A percentile compares a stretch with the other conserved stretches of the same genome.
Evolutionary conservation across 2,113 vertebrate species (phyloP).

Genomic region (Onychostoma macrolepis): DNA sequence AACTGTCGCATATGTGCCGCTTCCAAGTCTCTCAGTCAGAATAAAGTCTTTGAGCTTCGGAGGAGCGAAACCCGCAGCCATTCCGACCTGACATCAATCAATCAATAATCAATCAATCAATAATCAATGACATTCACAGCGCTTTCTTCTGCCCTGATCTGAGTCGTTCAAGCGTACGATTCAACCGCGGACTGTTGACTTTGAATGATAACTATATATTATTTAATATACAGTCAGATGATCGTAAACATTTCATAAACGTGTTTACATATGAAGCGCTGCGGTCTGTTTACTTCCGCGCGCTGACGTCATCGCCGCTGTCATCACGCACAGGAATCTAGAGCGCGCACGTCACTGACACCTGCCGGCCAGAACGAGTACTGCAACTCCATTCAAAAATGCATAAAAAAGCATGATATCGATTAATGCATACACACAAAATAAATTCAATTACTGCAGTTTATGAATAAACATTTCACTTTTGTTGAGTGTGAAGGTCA

Average conservation of each 20-base stretch:
- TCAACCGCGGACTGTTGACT: not conserved
- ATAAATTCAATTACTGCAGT: too few species aligned
- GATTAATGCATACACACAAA: too few species aligned
- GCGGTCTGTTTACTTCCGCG: constrained; percentile 31
- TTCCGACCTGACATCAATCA: constrained; percentile 11
- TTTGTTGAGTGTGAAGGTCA: too few species aligned
- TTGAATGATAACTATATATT: too few species aligned
- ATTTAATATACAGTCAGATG: not conserved
- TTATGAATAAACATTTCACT: too few species aligned
- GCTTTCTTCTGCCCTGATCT: not conserved
- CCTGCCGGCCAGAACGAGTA: not conserved
- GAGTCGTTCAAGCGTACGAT: not conserved
- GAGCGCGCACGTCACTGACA: not conserved
- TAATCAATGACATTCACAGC: not conserved
- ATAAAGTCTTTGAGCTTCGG: constrained; percentile 89
- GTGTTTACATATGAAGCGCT: not conserved
- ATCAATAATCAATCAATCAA: not conserved
- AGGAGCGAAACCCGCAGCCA: constrained; percentile 79
- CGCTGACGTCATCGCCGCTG: not conserved
- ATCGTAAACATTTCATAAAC: not conserved
- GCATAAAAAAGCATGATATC: too few species aligned
- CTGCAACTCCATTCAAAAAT: too few species aligned
- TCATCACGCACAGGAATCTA: not conserved
- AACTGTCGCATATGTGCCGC: constrained; percentile 92
- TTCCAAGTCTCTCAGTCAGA: constrained; percentile 91